phyloP scores from a whole-genome alignment of 1,140 invertebrate species.

The Pseudomyrmex flavicornis region DNA sequence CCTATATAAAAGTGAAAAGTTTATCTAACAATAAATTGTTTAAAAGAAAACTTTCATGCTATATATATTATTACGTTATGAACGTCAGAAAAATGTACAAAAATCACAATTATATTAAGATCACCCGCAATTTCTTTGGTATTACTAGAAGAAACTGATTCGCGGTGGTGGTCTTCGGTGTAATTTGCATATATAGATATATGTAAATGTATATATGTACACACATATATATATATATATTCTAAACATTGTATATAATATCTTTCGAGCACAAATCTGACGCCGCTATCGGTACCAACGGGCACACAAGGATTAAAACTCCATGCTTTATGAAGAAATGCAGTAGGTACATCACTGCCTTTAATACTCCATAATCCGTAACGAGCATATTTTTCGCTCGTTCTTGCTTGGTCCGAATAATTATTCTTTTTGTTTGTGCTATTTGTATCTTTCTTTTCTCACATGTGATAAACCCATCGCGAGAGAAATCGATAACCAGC shows the following conservation, averaged over 20 bases:
- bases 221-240: constrained; percentile 54
- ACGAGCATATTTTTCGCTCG: constrained; percentile 35
- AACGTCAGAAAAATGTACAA: constrained; percentile 62
- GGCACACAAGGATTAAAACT: constrained; percentile 35
- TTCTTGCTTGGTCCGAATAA: constrained; percentile 70
- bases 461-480: background rate
- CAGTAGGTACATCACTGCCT: constrained; percentile 3
- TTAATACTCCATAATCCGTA: constrained; percentile 40
- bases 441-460: constrained; percentile 15
- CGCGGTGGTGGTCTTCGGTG: constrained; percentile 58
- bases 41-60: background rate
- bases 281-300: constrained; percentile 29
- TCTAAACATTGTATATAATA: constrained; percentile 55
- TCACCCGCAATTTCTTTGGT: constrained; percentile 66
- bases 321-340: constrained; percentile 20
- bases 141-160: constrained; percentile 69
- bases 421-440: constrained; percentile 47
- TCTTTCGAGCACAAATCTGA: constrained; percentile 34
- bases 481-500: constrained; percentile 4
- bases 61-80: background rate
- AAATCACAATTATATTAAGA: constrained; percentile 59
- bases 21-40: constrained; percentile 34
- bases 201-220: constrained; percentile 60
- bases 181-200: constrained; percentile 59
- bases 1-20: background rate